Conservation (phyloP, 2,113 vertebrate species). For the Mus musculus region GRCm39 chrX:128905501-128906000, state of each 20-base stretch:
- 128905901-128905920: constrained; percentile 30
- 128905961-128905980: constrained; percentile 41
- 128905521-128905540: neutral
- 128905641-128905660: neutral
- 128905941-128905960: constrained; percentile 12
- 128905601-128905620: neutral
- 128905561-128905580: neutral
- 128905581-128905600: neutral
- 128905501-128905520: neutral
- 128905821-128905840: neutral
- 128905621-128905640: neutral
- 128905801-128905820: constrained; percentile 33
- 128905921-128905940: neutral
- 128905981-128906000: neutral
- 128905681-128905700: neutral
- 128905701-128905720: constrained; percentile 29
- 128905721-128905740: neutral
- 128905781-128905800: constrained; percentile 41
- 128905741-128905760: neutral
- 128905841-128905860: neutral
- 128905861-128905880: constrained; percentile 40
- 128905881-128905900: constrained; percentile 9
- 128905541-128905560: neutral
- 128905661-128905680: neutral
- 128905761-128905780: neutral